phyloP scores from a whole-genome alignment of 2,888 invertebrate genomes.

The Mesorhabditis spiculigera region DNA sequence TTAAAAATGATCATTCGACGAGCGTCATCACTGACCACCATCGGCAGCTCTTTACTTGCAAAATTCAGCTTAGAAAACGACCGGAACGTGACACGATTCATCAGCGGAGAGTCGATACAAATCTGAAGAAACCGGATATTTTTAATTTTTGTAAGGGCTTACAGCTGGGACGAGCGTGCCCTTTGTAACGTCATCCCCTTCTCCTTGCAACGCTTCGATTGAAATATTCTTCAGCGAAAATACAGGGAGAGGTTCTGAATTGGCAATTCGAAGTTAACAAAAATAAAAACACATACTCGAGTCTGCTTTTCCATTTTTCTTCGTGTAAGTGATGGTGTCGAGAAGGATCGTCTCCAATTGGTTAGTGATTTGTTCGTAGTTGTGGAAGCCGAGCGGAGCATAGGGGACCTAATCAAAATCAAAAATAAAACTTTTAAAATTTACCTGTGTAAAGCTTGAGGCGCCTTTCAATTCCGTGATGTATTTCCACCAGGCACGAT shows the following conservation, averaged over 20 bases:
- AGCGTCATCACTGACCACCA: slow-evolving; percentile 28
- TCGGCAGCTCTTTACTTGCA: slow-evolving; percentile 41
- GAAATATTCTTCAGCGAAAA: slow-evolving; percentile 40
- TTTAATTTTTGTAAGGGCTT: slow-evolving; percentile 21
- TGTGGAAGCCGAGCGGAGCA: too few species aligned
- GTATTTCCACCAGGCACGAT: slow-evolving; percentile 50
- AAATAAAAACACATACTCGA: too few species aligned
- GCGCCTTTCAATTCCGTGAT: too few species aligned
- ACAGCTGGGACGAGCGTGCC: slow-evolving; percentile 38
- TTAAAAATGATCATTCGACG: slow-evolving; percentile 1
- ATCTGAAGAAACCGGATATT: too few species aligned
- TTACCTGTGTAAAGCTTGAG: too few species aligned
- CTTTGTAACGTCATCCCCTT: slow-evolving; percentile 30
- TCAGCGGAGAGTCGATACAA: slow-evolving; percentile 18
- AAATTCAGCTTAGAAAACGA: slow-evolving; percentile 28
- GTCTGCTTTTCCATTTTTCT: slow-evolving; percentile 9
- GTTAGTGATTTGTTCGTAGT: neutral
- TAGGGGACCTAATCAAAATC: too few species aligned
- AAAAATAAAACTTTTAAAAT: too few species aligned
- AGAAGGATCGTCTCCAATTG: slow-evolving; percentile 32
- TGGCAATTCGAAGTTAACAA: too few species aligned
- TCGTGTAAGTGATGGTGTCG: slow-evolving; percentile 28
- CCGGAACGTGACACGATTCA: too few species aligned
- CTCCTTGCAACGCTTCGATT: slow-evolving; percentile 37
- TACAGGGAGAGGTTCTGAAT: slow-evolving; percentile 18